A percentile compares a stretch with the other conserved stretches of the same genome.
Evolutionary conservation across 2,113 vertebrate species (phyloP).

Genomic region (Symphodus melops): DNA sequence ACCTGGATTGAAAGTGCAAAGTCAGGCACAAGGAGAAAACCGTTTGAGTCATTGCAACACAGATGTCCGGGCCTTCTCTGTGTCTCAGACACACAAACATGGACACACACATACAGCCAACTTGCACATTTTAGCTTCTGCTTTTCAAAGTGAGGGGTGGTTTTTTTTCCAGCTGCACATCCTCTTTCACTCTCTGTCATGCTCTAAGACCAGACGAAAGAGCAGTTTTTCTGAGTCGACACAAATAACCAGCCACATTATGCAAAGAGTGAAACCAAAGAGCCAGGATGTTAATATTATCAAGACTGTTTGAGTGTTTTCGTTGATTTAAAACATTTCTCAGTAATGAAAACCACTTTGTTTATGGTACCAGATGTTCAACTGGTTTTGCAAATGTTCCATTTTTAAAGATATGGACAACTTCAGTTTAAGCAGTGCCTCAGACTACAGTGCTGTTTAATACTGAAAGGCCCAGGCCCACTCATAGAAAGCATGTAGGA

Average conservation of each 20-base stretch:
- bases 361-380: no score
- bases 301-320: background rate
- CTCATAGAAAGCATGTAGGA: background rate
- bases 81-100: background rate
- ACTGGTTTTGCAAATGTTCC: no score
- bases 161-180: conserved; percentile 50
- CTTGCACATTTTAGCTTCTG: conserved; percentile 64
- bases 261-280: background rate
- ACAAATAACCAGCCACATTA: conserved; percentile 2
- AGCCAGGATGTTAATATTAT: background rate
- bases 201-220: conserved; percentile 32
- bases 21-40: conserved; percentile 17
- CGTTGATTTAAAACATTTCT: background rate
- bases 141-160: conserved; percentile 55
- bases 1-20: background rate
- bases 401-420: no score
- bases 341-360: background rate
- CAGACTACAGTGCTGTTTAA: no score
- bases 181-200: conserved; percentile 71
- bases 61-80: conserved; percentile 20
- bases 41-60: conserved; percentile 35
- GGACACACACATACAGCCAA: conserved; percentile 17
- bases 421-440: no score
- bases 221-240: conserved; percentile 4
- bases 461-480: no score